These are phyloP conservation scores for Esox niger DNA, from an alignment of 2,113 vertebrate species.

Conservation along the genomic window DNA sequence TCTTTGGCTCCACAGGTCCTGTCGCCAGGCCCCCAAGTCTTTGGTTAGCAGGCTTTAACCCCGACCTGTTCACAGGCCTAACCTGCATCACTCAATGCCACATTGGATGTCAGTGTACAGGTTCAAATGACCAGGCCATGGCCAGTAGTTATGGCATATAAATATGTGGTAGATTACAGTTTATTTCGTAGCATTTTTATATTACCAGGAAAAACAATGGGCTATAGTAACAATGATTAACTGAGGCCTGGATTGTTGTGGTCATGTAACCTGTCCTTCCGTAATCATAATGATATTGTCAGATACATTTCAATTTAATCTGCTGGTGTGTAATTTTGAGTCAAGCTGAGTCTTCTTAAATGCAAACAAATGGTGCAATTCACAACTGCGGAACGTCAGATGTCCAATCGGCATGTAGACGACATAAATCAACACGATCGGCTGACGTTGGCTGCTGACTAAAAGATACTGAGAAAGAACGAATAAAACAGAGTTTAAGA, in stretches of 20 bases:
- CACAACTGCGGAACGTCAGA: slow-evolving; percentile 9
- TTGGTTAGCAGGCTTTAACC: slow-evolving; percentile 35
- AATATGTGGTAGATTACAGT: not conserved
- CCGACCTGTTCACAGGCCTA: slow-evolving; percentile 35
- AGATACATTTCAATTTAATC: not conserved
- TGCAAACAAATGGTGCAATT: not conserved
- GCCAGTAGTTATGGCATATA: not conserved
- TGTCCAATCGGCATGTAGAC: not conserved
- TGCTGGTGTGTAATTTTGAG: not conserved
- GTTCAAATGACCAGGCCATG: not conserved
- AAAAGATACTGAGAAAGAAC: not conserved
- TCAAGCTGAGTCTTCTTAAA: slow-evolving; percentile 11
- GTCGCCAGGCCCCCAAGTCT: slow-evolving; percentile 50
- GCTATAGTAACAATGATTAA: not conserved
- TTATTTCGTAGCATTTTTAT: too few species aligned
- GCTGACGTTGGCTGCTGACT: slow-evolving; percentile 4
- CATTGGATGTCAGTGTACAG: not conserved
- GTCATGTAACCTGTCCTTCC: too few species aligned
- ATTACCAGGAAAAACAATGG: too few species aligned
- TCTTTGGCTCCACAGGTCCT: slow-evolving; percentile 81
- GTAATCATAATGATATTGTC: not conserved
- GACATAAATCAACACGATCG: slow-evolving; percentile 16
- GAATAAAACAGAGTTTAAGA: not conserved
- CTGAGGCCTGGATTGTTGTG: too few species aligned
- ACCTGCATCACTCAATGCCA: slow-evolving; percentile 30